Conservation (phyloP, 64 coral and sea anemone genomes). For the Platygyra sinensis region DNA sequence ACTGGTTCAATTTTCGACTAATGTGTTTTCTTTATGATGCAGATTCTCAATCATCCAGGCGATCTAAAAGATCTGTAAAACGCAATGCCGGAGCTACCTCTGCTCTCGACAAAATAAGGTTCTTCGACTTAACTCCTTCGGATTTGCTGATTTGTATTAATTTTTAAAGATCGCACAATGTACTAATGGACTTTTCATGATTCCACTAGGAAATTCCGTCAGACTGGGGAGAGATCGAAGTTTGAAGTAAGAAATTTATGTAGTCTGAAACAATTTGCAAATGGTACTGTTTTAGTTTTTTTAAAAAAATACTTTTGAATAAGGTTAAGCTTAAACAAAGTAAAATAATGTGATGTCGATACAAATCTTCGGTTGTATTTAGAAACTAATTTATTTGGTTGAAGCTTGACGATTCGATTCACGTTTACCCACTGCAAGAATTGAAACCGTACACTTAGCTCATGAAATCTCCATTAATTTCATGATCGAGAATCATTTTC, state of each 20-base stretch:
- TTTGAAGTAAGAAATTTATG: constrained; percentile 50
- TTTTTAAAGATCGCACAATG: neutral
- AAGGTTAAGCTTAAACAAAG: too few species aligned
- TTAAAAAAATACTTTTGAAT: too few species aligned
- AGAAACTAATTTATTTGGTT: too few species aligned
- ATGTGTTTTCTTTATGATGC: neutral
- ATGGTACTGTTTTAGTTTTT: too few species aligned
- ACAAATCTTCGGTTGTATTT: too few species aligned
- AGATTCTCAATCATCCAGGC: constrained; percentile 62
- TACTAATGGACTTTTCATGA: neutral
- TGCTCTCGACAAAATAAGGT: constrained; percentile 85
- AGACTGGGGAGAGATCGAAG: constrained; percentile 63
- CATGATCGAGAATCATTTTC: too few species aligned
- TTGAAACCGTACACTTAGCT: too few species aligned
- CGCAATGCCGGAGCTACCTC: constrained; percentile 43
- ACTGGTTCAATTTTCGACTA: neutral
- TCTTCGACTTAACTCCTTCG: neutral
- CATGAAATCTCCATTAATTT: too few species aligned
- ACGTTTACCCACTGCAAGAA: too few species aligned
- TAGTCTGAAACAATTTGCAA: too few species aligned
- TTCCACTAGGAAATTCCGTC: constrained; percentile 62
- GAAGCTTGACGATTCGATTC: too few species aligned
- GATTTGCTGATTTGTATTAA: neutral
- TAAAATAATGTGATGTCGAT: too few species aligned
- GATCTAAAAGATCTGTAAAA: constrained; percentile 59